Percentiles rank a stretch among this genome's conserved stretches.
Conservation (phyloP, 2,797 vertebrate genomes). For the Microctenopoma lineatum region DNA sequence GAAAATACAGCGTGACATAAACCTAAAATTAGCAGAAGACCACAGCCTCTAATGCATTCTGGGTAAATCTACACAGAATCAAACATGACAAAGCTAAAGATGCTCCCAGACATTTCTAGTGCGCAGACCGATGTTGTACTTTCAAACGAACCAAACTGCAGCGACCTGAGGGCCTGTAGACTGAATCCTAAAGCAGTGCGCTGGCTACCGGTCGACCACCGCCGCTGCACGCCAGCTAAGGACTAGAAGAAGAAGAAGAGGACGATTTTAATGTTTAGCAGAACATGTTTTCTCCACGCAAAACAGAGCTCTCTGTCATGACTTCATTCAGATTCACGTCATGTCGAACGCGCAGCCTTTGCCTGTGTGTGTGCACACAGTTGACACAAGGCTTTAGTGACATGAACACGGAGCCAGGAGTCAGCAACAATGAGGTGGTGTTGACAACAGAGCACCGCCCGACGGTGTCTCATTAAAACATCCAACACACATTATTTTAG, state of each 20-base stretch:
- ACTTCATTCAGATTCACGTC: neutral
- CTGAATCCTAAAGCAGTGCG: too few species aligned
- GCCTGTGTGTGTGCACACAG: neutral
- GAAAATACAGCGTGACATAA: too few species aligned
- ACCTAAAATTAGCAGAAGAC: neutral
- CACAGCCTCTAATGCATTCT: neutral
- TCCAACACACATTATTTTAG: neutral
- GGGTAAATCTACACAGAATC: neutral
- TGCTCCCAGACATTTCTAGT: neutral
- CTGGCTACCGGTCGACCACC: too few species aligned
- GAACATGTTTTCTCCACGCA: too few species aligned
- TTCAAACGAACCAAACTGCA: too few species aligned
- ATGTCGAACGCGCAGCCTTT: constrained; percentile 1
- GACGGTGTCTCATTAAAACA: neutral
- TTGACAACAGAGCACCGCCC: neutral
- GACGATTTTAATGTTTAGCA: too few species aligned
- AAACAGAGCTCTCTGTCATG: too few species aligned
- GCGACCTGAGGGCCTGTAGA: too few species aligned
- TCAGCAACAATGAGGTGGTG: neutral
- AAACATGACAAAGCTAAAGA: neutral
- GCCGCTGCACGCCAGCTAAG: too few species aligned
- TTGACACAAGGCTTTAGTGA: constrained; percentile 4
- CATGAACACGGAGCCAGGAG: neutral
- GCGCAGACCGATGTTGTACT: too few species aligned
- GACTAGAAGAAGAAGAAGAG: too few species aligned